Evolutionary conservation across 2,113 vertebrate genomes (phyloP).

Genomic region (Aplodontia rufa): DNA sequence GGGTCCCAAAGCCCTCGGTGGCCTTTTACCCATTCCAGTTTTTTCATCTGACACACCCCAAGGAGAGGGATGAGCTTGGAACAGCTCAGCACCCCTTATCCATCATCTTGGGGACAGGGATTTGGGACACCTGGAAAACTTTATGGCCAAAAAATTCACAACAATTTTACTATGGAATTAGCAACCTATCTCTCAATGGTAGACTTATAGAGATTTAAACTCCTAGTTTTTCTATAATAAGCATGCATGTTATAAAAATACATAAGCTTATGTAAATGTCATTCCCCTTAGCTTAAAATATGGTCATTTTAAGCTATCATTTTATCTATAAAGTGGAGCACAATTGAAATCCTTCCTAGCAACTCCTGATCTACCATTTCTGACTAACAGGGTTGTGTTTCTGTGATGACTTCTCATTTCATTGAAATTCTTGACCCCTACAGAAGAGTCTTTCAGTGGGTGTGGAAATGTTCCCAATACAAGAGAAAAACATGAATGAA

Average conservation of each 20-base stretch:
- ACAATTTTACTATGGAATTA: background rate
- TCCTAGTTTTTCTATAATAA: background rate
- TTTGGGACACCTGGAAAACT: background rate
- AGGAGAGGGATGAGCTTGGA: background rate
- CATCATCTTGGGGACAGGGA: too few relatives aligned
- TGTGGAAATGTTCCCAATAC: background rate
- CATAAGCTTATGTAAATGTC: background rate
- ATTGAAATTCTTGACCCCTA: background rate
- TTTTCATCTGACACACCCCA: background rate
- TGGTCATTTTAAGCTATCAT: background rate
- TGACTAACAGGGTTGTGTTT: background rate
- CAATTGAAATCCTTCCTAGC: background rate
- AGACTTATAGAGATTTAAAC: background rate
- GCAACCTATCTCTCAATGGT: background rate
- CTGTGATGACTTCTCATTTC: background rate
- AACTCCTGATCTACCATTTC: background rate
- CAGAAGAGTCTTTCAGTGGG: too few relatives aligned
- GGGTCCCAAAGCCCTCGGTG: background rate
- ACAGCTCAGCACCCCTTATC: rapidly evolving
- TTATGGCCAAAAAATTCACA: background rate
- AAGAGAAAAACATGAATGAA: background rate
- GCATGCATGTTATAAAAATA: background rate
- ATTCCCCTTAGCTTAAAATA: background rate
- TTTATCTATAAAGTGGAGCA: background rate
- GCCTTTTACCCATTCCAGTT: background rate